Conservation (phyloP, 2,797 vertebrate genomes). For the Mormyrops boulengeri region DNA sequence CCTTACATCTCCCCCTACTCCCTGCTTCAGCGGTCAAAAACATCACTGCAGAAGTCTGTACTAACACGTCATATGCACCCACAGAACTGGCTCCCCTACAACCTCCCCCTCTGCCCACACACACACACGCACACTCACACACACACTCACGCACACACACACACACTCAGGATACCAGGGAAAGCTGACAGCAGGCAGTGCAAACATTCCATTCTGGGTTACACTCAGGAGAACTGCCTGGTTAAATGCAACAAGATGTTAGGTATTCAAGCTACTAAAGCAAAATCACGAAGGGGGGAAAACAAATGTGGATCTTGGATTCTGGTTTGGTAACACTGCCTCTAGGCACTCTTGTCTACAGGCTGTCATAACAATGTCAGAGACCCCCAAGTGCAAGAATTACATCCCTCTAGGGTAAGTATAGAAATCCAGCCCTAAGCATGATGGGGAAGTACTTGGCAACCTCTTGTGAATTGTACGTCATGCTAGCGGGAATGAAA, state of each 20-base stretch:
- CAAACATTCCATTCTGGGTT: constrained; percentile 1
- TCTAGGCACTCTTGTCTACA: neutral
- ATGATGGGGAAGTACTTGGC: neutral
- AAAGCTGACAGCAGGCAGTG: neutral
- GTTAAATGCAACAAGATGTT: constrained; percentile 23
- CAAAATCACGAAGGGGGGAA: neutral
- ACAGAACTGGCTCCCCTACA: neutral
- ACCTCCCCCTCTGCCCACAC: neutral
- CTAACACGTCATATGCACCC: constrained; percentile 10
- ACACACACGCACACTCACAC: neutral
- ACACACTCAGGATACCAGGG: constrained; percentile 6
- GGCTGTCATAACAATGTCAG: constrained; percentile 19
- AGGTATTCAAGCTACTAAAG: neutral
- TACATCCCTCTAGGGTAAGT: constrained; percentile 4
- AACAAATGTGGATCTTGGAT: neutral
- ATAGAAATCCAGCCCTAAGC: constrained; percentile 3
- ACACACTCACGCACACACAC: neutral
- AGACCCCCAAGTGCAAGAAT: constrained; percentile 10
- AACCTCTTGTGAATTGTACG: neutral
- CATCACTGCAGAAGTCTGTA: constrained; percentile 7
- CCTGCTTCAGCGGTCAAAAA: constrained; percentile 35
- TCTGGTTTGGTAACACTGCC: constrained; percentile 6
- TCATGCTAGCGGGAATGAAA: neutral
- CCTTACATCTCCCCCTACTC: constrained; percentile 34
- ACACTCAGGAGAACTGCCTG: neutral